phyloP scores from a whole-genome alignment of 2,113 vertebrate species.

The Cinclus mexicanus region DNA sequence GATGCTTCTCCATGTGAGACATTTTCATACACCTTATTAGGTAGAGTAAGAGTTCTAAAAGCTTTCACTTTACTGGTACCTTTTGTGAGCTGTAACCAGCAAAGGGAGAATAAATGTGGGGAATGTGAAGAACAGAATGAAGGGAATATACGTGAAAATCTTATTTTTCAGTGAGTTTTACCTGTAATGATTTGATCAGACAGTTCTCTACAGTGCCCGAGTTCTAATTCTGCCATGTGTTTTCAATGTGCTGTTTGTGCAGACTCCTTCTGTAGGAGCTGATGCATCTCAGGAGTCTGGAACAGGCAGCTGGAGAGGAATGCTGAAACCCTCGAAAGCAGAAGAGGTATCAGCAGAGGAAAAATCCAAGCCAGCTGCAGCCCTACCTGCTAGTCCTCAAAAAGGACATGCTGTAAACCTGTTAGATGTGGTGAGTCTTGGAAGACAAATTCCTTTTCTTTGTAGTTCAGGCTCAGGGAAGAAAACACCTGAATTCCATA shows the following conservation, averaged over 20 bases:
- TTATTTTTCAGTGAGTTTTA: neutral
- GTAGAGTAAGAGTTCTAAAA: neutral
- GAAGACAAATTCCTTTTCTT: neutral
- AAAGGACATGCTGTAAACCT: conserved; percentile 93
- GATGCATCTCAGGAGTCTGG: conserved; percentile 82
- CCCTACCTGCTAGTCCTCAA: conserved; percentile 82
- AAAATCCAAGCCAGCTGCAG: conserved; percentile 65
- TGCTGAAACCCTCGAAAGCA: conserved; percentile 87
- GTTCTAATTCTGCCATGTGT: neutral
- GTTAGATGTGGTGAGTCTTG: conserved; percentile 88
- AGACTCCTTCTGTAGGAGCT: conserved; percentile 61
- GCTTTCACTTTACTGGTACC: neutral
- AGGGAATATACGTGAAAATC: neutral
- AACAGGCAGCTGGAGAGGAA: conserved; percentile 92
- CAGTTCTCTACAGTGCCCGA: neutral
- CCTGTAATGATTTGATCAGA: neutral
- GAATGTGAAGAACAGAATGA: neutral
- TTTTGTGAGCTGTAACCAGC: neutral
- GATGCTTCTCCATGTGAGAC: neutral
- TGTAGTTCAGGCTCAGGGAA: neutral
- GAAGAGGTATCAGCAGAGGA: conserved; percentile 78
- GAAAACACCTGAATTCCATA: neutral
- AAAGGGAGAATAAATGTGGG: neutral
- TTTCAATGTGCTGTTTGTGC: conserved; percentile 43
- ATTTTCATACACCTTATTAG: neutral